A percentile compares a stretch with the other conserved stretches of the same genome.
Evolutionary conservation across 2,797 vertebrate genomes (phyloP).

Genomic region (Glossophaga mutica): DNA sequence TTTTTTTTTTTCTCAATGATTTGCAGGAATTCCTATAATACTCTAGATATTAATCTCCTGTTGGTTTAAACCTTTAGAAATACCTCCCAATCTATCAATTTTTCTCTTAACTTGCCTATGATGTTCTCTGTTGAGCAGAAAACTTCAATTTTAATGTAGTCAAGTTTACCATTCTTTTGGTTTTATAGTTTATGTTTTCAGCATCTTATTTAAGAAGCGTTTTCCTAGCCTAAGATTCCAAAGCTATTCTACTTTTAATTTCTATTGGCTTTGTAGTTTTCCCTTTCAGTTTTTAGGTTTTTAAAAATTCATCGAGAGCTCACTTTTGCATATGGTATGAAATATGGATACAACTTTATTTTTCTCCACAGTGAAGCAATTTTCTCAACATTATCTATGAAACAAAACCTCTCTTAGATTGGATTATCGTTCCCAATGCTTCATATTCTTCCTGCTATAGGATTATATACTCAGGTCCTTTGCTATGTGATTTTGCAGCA

Average conservation of each 20-base stretch:
- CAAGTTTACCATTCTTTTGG: not conserved
- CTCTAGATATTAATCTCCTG: slow-evolving; percentile 5
- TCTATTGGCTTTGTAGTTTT: not conserved
- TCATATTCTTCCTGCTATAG: not conserved
- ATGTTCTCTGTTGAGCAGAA: slow-evolving; percentile 41
- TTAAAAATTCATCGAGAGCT: not conserved
- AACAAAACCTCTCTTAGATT: not conserved
- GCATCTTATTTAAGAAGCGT: not conserved
- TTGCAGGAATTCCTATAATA: slow-evolving; percentile 25
- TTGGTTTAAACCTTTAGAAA: slow-evolving; percentile 44
- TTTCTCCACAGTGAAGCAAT: not conserved
- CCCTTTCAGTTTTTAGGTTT: not conserved
- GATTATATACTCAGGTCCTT: not conserved
- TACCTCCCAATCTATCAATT: not conserved
- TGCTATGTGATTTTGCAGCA: not conserved
- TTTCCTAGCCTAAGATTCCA: not conserved
- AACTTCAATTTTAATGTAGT: slow-evolving; percentile 35
- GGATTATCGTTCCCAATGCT: not conserved
- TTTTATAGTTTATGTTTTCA: slow-evolving; percentile 34
- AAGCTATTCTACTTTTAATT: slow-evolving; percentile 22
- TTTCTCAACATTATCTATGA: slow-evolving; percentile 10
- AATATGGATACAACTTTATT: not conserved
- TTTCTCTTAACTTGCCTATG: slow-evolving; percentile 16
- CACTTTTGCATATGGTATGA: not conserved
- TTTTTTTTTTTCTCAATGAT: not conserved